Evolutionary conservation across 2,888 invertebrate genomes (phyloP), one percentile per base, ranked within the genome.

Genomic region (Cyaniris semiargus): DNA sequence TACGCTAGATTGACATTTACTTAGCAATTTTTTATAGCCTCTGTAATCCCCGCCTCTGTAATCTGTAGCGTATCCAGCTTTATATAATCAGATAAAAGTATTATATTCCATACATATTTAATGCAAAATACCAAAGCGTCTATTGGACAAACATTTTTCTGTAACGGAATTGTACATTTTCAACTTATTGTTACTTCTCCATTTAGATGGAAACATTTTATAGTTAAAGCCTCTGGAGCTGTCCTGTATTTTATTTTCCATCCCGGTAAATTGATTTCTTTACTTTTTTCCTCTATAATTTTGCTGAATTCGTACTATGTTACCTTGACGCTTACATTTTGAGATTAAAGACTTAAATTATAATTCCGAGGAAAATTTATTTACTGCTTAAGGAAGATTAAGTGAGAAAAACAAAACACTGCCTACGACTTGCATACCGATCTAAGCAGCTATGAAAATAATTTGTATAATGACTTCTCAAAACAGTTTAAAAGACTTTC

Each of bases 131-230:
- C 27, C 60, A 23, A 23, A 23, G 5, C 60, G 21, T 21, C 8
- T 58, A 58, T 21, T 58, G 58, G 58, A 66, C 23, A 27, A 3
- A 72, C 44, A 44, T 72, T 72, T 72, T 72, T 44, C 38, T 38
- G 44, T 72, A 34, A 21, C 23, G 21, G 38, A 15, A 44, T 44
- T 44, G 44, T 72, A 38, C 48, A 72, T 27, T 72, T 72, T 72
- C 27, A 72, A 23, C 13, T 48, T 44, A 72, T 72, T 72, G 72
- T 72, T 72, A 48, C 23, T 44, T 48, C 6, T 72, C 21, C 48
- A 72, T 72, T 72, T 48, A 72, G 72, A 72, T 72, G 72, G 72
- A 72, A 72, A 44, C 48, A 72, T 72, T 72, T 72, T 72, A 72
- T 44, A 44, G 48, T 72, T 44, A 72, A 44, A 72, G 72, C 72